Evolutionary conservation across 2,113 vertebrate genomes (phyloP), one percentile per base, ranked within the genome.

Genomic region (Egretta garzetta): DNA sequence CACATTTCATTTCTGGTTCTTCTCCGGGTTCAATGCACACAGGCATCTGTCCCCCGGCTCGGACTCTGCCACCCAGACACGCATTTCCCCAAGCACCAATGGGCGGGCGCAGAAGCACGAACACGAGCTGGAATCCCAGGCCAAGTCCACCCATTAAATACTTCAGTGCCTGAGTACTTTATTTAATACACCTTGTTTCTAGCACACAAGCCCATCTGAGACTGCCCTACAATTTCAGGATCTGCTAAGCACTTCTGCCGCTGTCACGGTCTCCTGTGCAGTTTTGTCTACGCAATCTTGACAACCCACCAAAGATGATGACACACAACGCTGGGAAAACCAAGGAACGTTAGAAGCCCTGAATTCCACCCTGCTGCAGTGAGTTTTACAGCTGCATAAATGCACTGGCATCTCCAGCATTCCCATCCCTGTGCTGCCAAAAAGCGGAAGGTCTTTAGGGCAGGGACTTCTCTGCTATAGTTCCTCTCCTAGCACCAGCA

Each of bases 71-170:
- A 1, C 41, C 17, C 52, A 27, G 32, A 33, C 4, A 39, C 3
- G 0, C 27, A 3, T 5, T 32, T 17, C 5, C 28, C 49, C 35
- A 19, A 7, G 14, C 6, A 0, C 39, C 16, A 27, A 41, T 3
- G 1, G 59, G 30, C 8, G 53, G 8, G 3, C 1, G 0, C 2
- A 3, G 13, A 47, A 45, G 37, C 37, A 53, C 1, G 0, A 45
- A 60, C 20, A 10, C 1, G 2, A 67, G 39, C 45, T 47, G 15
- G 53, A 43, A 37, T 33, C 60, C 59, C 59, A 14, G 47, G 39
- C 60, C 17, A 43, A 18, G 18, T 35, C 43, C 27, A 33, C 32
- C 37, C 52, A 9, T 50, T 74, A 35, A 58, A 81, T 22, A 43
- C 35, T 43, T 43, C 60, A 37, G 0, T 4, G 7, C 22, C 27